These are phyloP conservation scores for Eupithecia inturbata DNA, from an alignment of 2,888 invertebrate genomes.

Conservation along the genomic window DNA sequence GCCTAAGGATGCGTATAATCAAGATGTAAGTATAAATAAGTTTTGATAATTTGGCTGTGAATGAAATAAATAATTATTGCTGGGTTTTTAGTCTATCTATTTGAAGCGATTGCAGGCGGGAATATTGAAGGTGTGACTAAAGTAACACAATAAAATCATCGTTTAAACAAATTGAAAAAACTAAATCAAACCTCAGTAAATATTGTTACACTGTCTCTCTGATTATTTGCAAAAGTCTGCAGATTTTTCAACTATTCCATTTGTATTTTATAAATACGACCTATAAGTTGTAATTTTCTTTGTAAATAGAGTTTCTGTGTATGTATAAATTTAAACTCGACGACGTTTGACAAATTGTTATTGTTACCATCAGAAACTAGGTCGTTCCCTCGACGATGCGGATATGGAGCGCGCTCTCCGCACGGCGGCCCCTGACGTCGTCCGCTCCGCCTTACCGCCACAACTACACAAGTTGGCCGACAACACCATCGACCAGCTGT, in stretches of 20 bases:
- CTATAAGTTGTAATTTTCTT: background rate
- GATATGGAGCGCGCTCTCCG: slow-evolving; percentile 94
- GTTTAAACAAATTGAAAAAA: no score
- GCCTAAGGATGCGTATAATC: slow-evolving; percentile 75
- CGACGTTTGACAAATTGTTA: background rate
- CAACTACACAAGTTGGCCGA: slow-evolving; percentile 86
- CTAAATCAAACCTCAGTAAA: no score
- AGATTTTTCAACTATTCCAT: no score
- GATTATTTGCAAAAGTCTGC: no score
- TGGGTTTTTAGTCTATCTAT: no score
- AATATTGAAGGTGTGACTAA: no score
- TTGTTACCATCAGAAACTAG: slow-evolving; percentile 63
- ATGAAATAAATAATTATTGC: no score
- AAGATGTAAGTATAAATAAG: slow-evolving; percentile 67
- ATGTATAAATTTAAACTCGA: background rate
- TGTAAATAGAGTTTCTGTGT: background rate
- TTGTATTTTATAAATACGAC: background rate
- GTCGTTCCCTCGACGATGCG: slow-evolving; percentile 91
- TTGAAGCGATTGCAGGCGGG: no score
- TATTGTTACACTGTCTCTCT: no score
- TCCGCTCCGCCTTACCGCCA: slow-evolving; percentile 89
- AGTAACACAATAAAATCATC: no score
- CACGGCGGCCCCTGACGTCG: slow-evolving; percentile 91
- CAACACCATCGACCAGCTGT: slow-evolving; percentile 92
- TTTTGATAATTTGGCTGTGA: no score